Conservation (phyloP, 2,888 invertebrate genomes). For the Julus scandinavius region DNA sequence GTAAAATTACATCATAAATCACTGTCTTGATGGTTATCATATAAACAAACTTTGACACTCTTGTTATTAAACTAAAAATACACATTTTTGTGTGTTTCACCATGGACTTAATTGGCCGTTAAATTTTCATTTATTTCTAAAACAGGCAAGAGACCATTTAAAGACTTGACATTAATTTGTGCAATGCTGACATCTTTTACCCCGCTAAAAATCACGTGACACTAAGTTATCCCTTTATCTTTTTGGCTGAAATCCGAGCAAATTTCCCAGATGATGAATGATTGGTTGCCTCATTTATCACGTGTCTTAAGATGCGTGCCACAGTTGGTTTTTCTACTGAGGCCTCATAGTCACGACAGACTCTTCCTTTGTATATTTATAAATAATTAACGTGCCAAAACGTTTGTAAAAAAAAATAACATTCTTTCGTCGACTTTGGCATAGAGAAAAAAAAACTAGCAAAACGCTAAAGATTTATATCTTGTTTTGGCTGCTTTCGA, state of each 20-base stretch:
- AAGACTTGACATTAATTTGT: no score
- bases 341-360: neutral
- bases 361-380: neutral
- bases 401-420: neutral
- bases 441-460: neutral
- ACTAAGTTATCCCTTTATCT: no score
- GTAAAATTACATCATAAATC: no score
- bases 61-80: no score
- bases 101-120: no score
- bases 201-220: neutral
- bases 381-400: slow-evolving; percentile 26
- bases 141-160: no score
- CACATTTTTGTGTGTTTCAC: no score
- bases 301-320: neutral
- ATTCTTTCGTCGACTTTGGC: neutral
- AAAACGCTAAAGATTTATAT: neutral
- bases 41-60: no score
- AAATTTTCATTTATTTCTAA: no score
- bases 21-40: no score
- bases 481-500: neutral
- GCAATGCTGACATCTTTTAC: neutral
- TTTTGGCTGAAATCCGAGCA: neutral
- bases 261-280: neutral
- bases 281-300: slow-evolving; percentile 17
- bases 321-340: neutral